These are phyloP conservation scores for Nesidiocoris tenuis DNA, from an alignment of 2,888 invertebrate species.

Conservation along the genomic window DNA sequence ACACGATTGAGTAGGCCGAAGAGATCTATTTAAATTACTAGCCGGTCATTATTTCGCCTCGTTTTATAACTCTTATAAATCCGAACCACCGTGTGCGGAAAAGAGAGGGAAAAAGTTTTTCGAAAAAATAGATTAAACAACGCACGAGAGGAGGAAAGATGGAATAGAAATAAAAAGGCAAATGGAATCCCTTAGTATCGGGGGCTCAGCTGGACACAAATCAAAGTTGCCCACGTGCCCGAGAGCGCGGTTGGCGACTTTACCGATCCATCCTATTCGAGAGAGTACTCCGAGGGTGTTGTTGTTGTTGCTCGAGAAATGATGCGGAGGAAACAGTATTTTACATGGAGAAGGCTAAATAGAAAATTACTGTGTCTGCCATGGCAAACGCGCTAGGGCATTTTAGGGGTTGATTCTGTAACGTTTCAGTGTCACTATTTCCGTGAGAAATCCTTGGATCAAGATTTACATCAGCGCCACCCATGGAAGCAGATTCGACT, in stretches of 20 bases:
- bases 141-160: background rate
- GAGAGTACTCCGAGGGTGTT: background rate
- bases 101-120: background rate
- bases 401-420: too few relatives aligned
- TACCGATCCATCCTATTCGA: background rate
- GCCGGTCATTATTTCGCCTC: background rate
- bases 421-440: too few relatives aligned
- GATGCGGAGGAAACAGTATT: too few relatives aligned
- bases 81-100: background rate
- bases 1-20: background rate
- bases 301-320: too few relatives aligned
- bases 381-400: too few relatives aligned
- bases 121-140: background rate
- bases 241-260: background rate
- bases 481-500: too few relatives aligned
- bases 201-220: background rate
- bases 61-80: background rate
- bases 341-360: too few relatives aligned
- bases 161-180: background rate
- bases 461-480: too few relatives aligned
- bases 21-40: background rate
- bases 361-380: too few relatives aligned
- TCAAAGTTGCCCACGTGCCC: background rate
- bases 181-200: background rate
- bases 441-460: too few relatives aligned